These are phyloP conservation scores for Panopea generosa DNA, from an alignment of 2,888 invertebrate species.

Conservation along the genomic window DNA sequence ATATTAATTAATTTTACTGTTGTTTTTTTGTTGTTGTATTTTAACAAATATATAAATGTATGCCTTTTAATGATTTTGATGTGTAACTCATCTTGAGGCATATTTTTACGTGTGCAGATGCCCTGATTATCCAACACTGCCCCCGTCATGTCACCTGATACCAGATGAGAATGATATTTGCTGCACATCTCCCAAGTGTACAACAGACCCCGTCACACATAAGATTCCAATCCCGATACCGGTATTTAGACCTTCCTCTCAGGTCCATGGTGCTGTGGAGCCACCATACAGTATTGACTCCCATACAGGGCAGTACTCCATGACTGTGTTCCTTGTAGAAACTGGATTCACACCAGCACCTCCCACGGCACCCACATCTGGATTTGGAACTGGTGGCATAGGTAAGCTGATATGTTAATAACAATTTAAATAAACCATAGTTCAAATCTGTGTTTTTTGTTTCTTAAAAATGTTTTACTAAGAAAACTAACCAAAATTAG, in stretches of 20 bases:
- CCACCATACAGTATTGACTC: constrained; percentile 64
- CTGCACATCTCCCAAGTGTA: constrained; percentile 68
- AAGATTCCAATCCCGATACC: constrained; percentile 70
- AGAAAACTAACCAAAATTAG: no score
- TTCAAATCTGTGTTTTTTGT: no score
- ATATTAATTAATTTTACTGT: no score
- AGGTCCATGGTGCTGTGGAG: constrained; percentile 68
- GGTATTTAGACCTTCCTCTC: constrained; percentile 67
- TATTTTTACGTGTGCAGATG: constrained; percentile 64
- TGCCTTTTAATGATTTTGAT: no score
- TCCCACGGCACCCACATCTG: constrained; percentile 59
- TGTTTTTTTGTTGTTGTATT: no score
- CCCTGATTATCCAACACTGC: constrained; percentile 64
- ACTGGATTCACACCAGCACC: constrained; percentile 71
- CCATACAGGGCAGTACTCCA: constrained; percentile 55
- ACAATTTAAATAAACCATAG: no score
- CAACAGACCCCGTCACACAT: constrained; percentile 66
- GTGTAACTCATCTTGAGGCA: no score
- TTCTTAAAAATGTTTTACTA: no score
- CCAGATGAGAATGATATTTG: constrained; percentile 70
- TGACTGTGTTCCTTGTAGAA: constrained; percentile 54
- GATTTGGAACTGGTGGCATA: constrained; percentile 59
- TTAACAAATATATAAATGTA: no score
- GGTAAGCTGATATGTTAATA: constrained; percentile 58
- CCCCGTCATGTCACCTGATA: constrained; percentile 64